Evolutionary conservation across 2,797 vertebrate genomes (phyloP).

Genomic region (Coracias cyanogaster): DNA sequence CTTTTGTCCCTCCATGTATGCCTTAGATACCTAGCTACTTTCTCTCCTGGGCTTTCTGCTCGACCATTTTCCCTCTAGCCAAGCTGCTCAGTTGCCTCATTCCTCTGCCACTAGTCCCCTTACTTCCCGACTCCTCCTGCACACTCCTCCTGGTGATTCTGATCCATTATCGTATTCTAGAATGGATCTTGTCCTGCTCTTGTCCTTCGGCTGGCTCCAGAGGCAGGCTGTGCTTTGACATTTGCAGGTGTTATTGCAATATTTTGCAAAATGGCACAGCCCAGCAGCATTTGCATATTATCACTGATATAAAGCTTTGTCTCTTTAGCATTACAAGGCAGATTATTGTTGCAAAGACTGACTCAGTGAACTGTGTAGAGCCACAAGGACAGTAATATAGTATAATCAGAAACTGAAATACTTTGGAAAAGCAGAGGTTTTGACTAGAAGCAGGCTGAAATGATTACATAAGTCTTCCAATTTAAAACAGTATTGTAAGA

Average conservation of each 20-base stretch:
- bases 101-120: neutral
- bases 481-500: neutral
- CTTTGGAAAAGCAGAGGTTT: neutral
- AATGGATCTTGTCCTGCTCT: neutral
- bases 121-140: neutral
- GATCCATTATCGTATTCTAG: neutral
- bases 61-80: rapidly evolving
- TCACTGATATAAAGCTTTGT: neutral
- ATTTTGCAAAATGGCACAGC: neutral
- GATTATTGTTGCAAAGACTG: neutral
- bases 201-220: neutral
- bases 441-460: neutral
- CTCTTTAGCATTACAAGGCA: neutral
- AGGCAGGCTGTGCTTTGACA: neutral
- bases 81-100: neutral
- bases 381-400: neutral
- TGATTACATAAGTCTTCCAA: neutral
- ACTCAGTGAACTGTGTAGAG: rapidly evolving
- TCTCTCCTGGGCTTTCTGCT: neutral
- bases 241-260: neutral
- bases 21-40: neutral
- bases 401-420: neutral
- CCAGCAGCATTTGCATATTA: neutral
- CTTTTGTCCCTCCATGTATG: neutral
- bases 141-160: neutral